These are phyloP conservation scores for Parascotia fuliginaria DNA, from an alignment of 2,888 invertebrate genomes.

Conservation along the genomic window DNA sequence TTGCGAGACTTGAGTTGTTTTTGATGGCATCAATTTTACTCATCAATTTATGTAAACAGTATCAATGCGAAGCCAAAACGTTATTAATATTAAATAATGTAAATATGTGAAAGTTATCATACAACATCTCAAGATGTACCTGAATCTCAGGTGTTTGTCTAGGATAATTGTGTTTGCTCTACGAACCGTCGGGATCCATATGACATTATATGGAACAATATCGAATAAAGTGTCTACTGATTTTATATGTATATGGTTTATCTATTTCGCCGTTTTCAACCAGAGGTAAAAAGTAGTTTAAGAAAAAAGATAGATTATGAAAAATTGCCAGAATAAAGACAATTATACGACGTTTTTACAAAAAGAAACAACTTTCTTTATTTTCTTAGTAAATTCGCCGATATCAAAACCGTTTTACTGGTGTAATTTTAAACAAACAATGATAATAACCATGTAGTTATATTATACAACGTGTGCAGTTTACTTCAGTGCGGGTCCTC, in stretches of 20 bases:
- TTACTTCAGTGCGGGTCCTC: conserved; percentile 34
- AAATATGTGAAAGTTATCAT: conserved; percentile 5
- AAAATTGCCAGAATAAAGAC: too few relatives aligned
- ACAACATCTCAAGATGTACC: not conserved
- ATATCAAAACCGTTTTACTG: not conserved
- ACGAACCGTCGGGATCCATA: conserved; percentile 20
- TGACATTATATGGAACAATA: not conserved
- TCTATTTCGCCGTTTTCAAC: too few relatives aligned
- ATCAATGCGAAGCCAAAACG: not conserved
- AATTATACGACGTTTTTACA: too few relatives aligned
- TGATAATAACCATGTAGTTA: conserved; percentile 1
- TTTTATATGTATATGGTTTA: not conserved
- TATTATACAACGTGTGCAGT: conserved; percentile 1
- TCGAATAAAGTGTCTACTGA: conserved; percentile 1
- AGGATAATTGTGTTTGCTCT: conserved; percentile 58
- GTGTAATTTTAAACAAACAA: not conserved
- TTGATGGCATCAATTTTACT: too few relatives aligned
- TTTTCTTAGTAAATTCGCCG: too few relatives aligned
- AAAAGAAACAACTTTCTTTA: too few relatives aligned
- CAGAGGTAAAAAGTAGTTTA: too few relatives aligned
- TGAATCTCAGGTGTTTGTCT: conserved; percentile 47
- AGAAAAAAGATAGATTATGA: too few relatives aligned
- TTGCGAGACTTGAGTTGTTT: too few relatives aligned
- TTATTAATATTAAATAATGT: conserved; percentile 13
- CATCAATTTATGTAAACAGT: not conserved